A percentile compares a stretch with the other conserved stretches of the same genome.
Conservation (phyloP, 2,888 invertebrate genomes). For the Adelognathus sp. region DNA sequence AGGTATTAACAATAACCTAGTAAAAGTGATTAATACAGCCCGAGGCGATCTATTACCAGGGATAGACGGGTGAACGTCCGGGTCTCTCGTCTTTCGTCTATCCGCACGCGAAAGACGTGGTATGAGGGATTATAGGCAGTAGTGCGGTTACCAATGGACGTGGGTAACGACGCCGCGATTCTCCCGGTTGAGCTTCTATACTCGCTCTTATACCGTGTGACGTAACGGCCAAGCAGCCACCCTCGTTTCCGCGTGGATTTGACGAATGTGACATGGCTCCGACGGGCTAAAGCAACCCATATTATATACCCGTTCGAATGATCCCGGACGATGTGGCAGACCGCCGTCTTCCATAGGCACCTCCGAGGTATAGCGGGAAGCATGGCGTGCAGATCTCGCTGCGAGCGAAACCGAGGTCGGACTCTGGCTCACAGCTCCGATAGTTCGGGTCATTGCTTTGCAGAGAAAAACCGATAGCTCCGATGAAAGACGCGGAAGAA, state of each 20-base stretch:
- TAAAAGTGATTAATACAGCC: slow-evolving; percentile 76
- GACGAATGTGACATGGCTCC: slow-evolving; percentile 28
- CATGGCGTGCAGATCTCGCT: neutral
- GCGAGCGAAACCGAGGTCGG: neutral
- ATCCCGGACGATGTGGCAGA: neutral
- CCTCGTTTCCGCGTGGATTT: slow-evolving; percentile 37
- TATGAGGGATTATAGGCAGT: slow-evolving; percentile 1
- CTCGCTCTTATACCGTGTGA: slow-evolving; percentile 20
- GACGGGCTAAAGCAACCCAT: neutral
- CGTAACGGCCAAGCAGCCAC: slow-evolving; percentile 20
- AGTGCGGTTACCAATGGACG: neutral
- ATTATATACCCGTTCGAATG: slow-evolving; percentile 1
- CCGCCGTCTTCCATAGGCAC: neutral
- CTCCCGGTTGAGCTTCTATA: slow-evolving; percentile 10
- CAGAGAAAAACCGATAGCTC: slow-evolving; percentile 2
- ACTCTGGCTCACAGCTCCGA: neutral
- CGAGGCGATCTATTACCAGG: slow-evolving; percentile 70
- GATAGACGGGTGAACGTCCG: slow-evolving; percentile 22
- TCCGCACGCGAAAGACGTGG: slow-evolving; percentile 31
- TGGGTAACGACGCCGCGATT: slow-evolving; percentile 20
- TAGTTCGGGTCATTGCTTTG: neutral
- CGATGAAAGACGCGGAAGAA: neutral
- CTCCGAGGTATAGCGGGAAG: neutral
- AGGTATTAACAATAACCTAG: slow-evolving; percentile 77
- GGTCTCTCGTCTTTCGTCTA: slow-evolving; percentile 27